Evolutionary conservation across 1,140 invertebrate species (phyloP), one percentile per base, ranked within the genome.

Genomic region (Ganaspis sp.): DNA sequence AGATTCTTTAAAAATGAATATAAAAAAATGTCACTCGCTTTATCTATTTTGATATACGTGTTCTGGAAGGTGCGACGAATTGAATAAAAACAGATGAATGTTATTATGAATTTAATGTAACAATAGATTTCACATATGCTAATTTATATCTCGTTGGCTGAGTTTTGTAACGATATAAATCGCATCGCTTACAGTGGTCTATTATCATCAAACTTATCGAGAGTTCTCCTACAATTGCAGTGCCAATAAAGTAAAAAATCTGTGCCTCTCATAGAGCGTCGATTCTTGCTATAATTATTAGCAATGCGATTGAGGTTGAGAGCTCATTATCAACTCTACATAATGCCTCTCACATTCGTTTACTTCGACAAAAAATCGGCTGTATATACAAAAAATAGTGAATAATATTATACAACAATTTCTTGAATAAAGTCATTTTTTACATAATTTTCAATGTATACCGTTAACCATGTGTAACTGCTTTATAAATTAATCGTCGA

Each of bases 31-130:
- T 26, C 11, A 29, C 58, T 64, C 3, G 15, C 23, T 64, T n/a
- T 15, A 29, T 34, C 23, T 64, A 29, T 64, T 64, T 29, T 64
- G 23, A n/a, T 29, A 26, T 53, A 15, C 58, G n/a, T 29, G 58
- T 29, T 64, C 15, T 15, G 0, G 11, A 64, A 11, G 26, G 23
- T 64, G 15, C 23, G 58, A 64, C 4, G 9, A 64, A 64, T n/a
- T 15, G 29, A 26, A 64, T 9, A 8, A 64, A 34, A 64, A 64
- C 4, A 29, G 26, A 64, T 81, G 78, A 85, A 80, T 85, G 73
- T 85, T 81, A 85, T 79, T 84, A 85, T 81, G 83, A 83, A 85
- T 83, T 85, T 85, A 86, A 83, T 82, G 79, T 84, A 83, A 80
- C 79, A 80, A 76, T 79, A 78, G 49, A 78, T 78, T 73, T 69